A percentile compares a stretch with the other conserved stretches of the same genome.
These are phyloP conservation scores for Batillaria attramentaria DNA, from an alignment of 1,140 invertebrate species.

Conservation along the genomic window DNA sequence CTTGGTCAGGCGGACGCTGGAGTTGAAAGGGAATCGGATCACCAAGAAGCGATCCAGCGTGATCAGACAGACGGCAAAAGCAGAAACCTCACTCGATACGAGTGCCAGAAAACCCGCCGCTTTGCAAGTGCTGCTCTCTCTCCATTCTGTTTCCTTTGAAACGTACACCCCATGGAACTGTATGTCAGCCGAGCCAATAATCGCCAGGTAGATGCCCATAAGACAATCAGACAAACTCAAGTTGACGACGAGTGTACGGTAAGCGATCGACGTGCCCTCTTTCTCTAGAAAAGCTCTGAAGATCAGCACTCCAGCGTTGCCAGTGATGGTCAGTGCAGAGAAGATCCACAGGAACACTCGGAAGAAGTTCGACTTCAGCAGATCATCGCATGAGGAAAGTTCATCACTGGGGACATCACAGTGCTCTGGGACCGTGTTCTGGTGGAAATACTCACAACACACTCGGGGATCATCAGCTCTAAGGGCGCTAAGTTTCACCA, in stretches of 20 bases:
- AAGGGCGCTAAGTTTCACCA: slow-evolving; percentile 34
- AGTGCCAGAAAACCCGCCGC: slow-evolving; percentile 56
- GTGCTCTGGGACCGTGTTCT: slow-evolving; percentile 23
- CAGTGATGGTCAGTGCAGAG: slow-evolving; percentile 37
- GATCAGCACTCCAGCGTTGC: slow-evolving; percentile 45
- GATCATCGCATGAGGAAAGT: slow-evolving; percentile 48
- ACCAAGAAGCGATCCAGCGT: slow-evolving; percentile 56
- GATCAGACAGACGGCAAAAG: slow-evolving; percentile 55
- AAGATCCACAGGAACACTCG: slow-evolving; percentile 46
- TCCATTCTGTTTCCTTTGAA: slow-evolving; percentile 52
- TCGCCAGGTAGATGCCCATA: slow-evolving; percentile 62
- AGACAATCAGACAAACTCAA: slow-evolving; percentile 57
- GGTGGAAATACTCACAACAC: slow-evolving; percentile 42
- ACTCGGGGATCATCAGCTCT: slow-evolving; percentile 38
- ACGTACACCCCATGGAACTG: slow-evolving; percentile 52
- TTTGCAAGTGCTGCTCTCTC: slow-evolving; percentile 46
- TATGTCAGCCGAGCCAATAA: slow-evolving; percentile 60
- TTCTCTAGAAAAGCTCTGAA: slow-evolving; percentile 30
- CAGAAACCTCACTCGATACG: slow-evolving; percentile 56
- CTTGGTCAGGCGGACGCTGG: slow-evolving; percentile 24
- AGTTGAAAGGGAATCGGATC: slow-evolving; percentile 56
- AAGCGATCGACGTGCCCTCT: slow-evolving; percentile 34
- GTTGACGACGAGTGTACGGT: slow-evolving; percentile 47
- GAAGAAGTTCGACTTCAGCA: slow-evolving; percentile 36
- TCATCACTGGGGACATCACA: slow-evolving; percentile 41